These are phyloP conservation scores for Argyresthia goedartella DNA, from an alignment of 2,888 invertebrate genomes.

Conservation along the genomic window DNA sequence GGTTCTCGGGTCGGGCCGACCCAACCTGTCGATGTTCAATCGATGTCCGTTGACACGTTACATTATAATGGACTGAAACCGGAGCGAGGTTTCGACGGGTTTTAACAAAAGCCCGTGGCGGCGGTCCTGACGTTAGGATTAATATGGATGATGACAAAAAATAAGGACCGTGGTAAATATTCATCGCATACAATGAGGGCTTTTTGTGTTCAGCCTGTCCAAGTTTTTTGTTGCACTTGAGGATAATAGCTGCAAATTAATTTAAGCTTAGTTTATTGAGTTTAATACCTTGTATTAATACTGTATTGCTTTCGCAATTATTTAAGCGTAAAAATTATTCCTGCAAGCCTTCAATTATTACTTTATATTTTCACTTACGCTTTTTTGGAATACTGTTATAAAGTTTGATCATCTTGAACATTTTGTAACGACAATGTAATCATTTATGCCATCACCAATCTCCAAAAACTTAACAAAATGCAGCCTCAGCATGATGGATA, in stretches of 20 bases:
- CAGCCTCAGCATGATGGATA: no score
- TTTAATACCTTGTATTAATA: no score
- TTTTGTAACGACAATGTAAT: no score
- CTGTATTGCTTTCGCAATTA: no score
- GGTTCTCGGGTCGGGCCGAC: conserved; percentile 39
- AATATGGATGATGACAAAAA: conserved; percentile 64
- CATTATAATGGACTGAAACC: conserved; percentile 58
- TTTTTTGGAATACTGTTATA: no score
- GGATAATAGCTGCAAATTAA: conserved; percentile 44
- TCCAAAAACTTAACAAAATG: no score
- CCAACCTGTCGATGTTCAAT: conserved; percentile 63
- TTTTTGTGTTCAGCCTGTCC: conserved; percentile 32
- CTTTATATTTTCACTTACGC: no score
- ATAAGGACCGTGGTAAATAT: conserved; percentile 28
- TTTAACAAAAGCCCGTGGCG: conserved; percentile 66
- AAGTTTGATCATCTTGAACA: conserved; percentile 14
- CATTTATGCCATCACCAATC: no score
- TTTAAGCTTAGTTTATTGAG: conserved; percentile 28
- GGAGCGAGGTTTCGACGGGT: conserved; percentile 48
- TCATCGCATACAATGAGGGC: conserved; percentile 50
- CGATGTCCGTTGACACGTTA: conserved; percentile 69
- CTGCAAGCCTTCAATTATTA: no score
- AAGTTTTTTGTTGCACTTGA: conserved; percentile 36
- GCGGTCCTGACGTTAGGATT: conserved; percentile 66
- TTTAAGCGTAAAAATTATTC: no score